Evolutionary conservation across 1,140 invertebrate species (phyloP).

Genomic region (Brachionus angularis): DNA sequence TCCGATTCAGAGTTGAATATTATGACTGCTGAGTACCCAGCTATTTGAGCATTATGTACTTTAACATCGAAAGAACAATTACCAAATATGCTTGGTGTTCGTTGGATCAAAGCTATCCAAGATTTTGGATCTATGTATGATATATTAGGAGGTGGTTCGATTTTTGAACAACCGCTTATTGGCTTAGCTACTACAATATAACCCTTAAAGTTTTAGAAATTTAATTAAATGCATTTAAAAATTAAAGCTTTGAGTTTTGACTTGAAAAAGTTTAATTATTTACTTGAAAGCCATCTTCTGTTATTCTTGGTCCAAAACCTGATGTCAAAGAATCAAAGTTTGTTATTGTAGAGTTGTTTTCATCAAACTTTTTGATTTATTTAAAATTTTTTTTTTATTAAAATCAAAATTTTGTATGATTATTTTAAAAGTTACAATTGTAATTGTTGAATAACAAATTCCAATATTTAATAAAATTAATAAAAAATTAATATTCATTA

Average conservation of each 20-base stretch:
- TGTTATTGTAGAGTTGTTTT: slow-evolving; percentile 18
- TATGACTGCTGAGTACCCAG: slow-evolving; percentile 31
- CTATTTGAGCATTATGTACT: slow-evolving; percentile 39
- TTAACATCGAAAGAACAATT: slow-evolving; percentile 44
- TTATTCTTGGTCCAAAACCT: slow-evolving; percentile 9
- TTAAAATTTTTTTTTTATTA: too few species aligned
- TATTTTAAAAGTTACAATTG: too few species aligned
- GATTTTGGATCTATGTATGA: neutral
- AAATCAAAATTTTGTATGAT: too few species aligned
- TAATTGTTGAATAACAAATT: too few species aligned
- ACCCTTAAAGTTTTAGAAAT: neutral
- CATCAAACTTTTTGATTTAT: slow-evolving; percentile 28
- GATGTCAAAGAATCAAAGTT: slow-evolving; percentile 20
- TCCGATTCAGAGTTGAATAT: slow-evolving; percentile 37
- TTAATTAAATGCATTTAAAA: neutral
- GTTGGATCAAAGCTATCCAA: slow-evolving; percentile 43
- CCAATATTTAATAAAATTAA: too few species aligned
- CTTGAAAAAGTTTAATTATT: too few species aligned
- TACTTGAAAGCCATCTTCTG: slow-evolving; percentile 38
- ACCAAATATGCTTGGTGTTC: slow-evolving; percentile 20
- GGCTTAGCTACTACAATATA: slow-evolving; percentile 14
- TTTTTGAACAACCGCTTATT: slow-evolving; percentile 9
- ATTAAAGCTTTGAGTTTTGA: neutral
- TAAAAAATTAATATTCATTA: too few species aligned
- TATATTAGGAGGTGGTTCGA: slow-evolving; percentile 29